Evolutionary conservation across 2,113 vertebrate genomes (phyloP).

Genomic region (mouse (Mus musculus)): GRCm39 chr5:141530001-141530500

Average conservation of each 20-base stretch:
- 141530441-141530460: background rate
- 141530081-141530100: background rate
- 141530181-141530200: too few relatives aligned
- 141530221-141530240: background rate
- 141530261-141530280: background rate
- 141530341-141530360: rapidly evolving
- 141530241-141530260: background rate
- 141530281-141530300: background rate
- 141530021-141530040: background rate
- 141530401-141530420: background rate
- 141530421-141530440: background rate
- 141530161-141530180: background rate
- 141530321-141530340: background rate
- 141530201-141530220: background rate
- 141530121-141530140: too few relatives aligned
- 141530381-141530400: background rate
- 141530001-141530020: background rate
- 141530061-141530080: background rate
- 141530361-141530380: background rate
- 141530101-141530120: background rate
- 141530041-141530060: background rate
- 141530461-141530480: background rate
- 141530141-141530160: background rate
- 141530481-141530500: background rate
- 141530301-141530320: background rate